Base-by-base conservation (phyloP, 2,797 vertebrate species). In the Rhinoraja longicauda region DNA sequence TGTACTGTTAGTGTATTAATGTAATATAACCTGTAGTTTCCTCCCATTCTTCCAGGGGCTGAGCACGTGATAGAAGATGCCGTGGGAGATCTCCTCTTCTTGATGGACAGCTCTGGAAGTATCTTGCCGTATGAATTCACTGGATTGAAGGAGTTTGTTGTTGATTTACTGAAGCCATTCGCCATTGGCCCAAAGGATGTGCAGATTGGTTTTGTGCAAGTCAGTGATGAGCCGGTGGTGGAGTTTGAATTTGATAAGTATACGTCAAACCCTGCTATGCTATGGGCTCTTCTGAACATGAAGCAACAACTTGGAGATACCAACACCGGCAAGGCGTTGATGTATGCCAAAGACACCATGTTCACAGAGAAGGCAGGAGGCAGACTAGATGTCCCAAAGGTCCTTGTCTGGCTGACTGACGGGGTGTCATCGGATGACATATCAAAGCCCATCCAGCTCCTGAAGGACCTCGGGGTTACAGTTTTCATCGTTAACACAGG, bases 351-450 rank as follows among this genome's bases (percentile, higher is more conserved):
- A 93, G 95, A 97, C 4, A 93, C 95, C 78, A 95, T 98, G 78
- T 96, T 98, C 93, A 96, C 94, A 0, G 94, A 94, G 0, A 95
- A 95, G 0, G 95, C 94, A 0, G 97, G 97, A 0, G 96, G 97
- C 64, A 95, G 97, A 67, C 93, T 94, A 0, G 97, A 95, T 0
- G 97, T 99, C 8, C 98, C 98, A 0, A 98, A 98, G 93, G 98
- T 99, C 10, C 94, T 99, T 95, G 96, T 99, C 75, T 99, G 99
- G 99, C 95, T 99, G 94, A 99, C 99, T 0, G 99, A 99, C 0
- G 99, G 98, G 1, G 96, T 98, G 93, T 98, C 98, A 94, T 98
- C 97, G 0, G 98, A 98, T 0, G 96, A 98, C 26, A 97, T 99
- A 94, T 95, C 96, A 0, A 96, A 96, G 94, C 97, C 97, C 59